phyloP scores from a whole-genome alignment of 2,113 vertebrate genomes.

The Donacobius atricapilla region DNA sequence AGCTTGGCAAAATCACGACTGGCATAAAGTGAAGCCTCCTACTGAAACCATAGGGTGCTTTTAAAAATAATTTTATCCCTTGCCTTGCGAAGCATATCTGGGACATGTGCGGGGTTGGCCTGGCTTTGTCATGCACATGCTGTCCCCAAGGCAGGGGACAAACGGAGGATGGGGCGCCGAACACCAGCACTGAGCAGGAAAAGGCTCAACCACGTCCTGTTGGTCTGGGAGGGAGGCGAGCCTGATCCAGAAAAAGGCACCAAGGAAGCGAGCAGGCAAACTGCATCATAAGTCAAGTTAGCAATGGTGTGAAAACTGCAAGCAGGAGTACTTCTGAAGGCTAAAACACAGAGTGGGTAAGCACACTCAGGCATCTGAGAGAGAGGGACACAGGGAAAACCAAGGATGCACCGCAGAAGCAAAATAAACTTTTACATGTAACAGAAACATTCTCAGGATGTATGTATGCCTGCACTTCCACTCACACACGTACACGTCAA shows the following conservation, averaged over 20 bases:
- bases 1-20: background rate
- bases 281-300: background rate
- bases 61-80: background rate
- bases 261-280: background rate
- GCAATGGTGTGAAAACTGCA: background rate
- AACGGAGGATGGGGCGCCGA: background rate
- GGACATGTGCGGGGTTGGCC: background rate
- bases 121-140: background rate
- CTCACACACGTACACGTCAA: constrained; percentile 48
- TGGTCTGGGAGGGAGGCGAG: background rate
- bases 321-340: constrained; percentile 64
- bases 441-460: constrained; percentile 79
- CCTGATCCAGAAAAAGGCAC: background rate
- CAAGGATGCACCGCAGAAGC: constrained; percentile 39
- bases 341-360: background rate
- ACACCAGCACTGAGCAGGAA: background rate
- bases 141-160: background rate
- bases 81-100: background rate
- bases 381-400: constrained; percentile 61
- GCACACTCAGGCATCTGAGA: background rate
- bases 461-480: constrained; percentile 60
- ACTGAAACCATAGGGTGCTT: background rate
- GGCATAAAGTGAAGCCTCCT: background rate
- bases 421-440: constrained; percentile 82
- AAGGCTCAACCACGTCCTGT: background rate